A percentile compares a stretch with the other conserved stretches of the same genome.
Conservation (phyloP, 2,797 vertebrate genomes). For the Remorina albescens region DNA sequence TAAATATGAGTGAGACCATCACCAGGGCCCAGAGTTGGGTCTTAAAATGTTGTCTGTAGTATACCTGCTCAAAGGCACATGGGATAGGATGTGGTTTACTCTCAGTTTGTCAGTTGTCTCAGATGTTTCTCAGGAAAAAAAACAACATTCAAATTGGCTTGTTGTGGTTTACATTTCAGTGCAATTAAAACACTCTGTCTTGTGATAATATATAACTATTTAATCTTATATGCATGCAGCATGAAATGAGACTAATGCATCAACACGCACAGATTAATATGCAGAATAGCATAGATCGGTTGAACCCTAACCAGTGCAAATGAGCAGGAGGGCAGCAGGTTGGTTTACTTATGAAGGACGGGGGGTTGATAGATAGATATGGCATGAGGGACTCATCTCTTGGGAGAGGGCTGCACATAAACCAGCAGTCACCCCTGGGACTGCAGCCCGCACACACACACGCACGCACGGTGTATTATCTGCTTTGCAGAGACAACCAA, state of each 20-base stretch:
- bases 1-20: too few species aligned
- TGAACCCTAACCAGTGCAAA: constrained; percentile 69
- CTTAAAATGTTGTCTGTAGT: constrained; percentile 60
- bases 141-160: background rate
- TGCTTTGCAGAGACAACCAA: background rate
- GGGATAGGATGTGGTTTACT: too few species aligned
- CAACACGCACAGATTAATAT: constrained; percentile 40
- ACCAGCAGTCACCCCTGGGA: constrained; percentile 68
- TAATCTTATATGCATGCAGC: background rate
- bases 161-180: background rate
- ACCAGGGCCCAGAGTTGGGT: too few species aligned
- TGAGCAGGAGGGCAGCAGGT: constrained; percentile 44
- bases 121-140: constrained; percentile 5
- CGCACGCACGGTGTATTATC: background rate
- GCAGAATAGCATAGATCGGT: constrained; percentile 35
- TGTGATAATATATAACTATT: constrained; percentile 1
- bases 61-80: constrained; percentile 46
- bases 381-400: constrained; percentile 63
- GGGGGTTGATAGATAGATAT: constrained; percentile 60
- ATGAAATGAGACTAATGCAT: constrained; percentile 18
- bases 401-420: constrained; percentile 60
- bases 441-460: constrained; percentile 7
- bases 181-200: background rate
- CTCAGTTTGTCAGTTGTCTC: background rate
- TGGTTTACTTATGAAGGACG: constrained; percentile 43